These are phyloP conservation scores for Chrysolophus pictus DNA, from an alignment of 2,797 vertebrate genomes.

Conservation along the genomic window DNA sequence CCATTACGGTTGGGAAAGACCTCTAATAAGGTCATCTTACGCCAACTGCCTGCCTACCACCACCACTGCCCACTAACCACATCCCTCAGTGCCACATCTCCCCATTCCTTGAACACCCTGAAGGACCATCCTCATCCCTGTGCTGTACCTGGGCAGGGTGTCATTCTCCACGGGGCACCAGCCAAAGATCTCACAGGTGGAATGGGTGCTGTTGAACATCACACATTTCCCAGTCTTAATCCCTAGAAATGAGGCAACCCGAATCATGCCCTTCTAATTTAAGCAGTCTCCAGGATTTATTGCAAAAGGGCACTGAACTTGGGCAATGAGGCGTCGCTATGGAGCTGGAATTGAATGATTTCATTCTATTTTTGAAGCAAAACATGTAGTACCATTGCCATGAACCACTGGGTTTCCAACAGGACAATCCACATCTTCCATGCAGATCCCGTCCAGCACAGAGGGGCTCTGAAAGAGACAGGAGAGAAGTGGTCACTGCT, in stretches of 20 bases:
- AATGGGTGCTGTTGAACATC: conserved; percentile 66
- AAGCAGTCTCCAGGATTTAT: neutral
- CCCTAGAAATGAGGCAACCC: conserved; percentile 65
- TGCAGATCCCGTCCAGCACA: conserved; percentile 68
- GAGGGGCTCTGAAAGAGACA: conserved; percentile 73
- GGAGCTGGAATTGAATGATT: neutral
- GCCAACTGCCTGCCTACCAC: no score
- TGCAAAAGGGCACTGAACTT: neutral
- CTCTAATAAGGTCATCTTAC: no score
- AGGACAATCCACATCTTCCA: conserved; percentile 71
- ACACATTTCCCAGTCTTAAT: conserved; percentile 81
- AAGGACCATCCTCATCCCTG: neutral
- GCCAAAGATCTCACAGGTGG: conserved; percentile 80
- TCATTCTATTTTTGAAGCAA: neutral
- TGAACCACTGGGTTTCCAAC: conserved; percentile 63
- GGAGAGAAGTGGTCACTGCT: fast-evolving
- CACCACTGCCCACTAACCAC: no score
- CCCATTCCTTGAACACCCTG: no score
- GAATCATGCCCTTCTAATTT: neutral
- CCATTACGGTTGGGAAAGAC: no score
- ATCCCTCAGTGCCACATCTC: no score
- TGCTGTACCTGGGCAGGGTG: conserved; percentile 53
- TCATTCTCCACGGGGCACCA: conserved; percentile 82
- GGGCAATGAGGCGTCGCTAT: fast-evolving
- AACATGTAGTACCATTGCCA: conserved; percentile 77